A percentile compares a stretch with the other conserved stretches of the same genome.
phyloP scores from a whole-genome alignment of 2,113 vertebrate genomes.

The Ptyas mucosa region DNA sequence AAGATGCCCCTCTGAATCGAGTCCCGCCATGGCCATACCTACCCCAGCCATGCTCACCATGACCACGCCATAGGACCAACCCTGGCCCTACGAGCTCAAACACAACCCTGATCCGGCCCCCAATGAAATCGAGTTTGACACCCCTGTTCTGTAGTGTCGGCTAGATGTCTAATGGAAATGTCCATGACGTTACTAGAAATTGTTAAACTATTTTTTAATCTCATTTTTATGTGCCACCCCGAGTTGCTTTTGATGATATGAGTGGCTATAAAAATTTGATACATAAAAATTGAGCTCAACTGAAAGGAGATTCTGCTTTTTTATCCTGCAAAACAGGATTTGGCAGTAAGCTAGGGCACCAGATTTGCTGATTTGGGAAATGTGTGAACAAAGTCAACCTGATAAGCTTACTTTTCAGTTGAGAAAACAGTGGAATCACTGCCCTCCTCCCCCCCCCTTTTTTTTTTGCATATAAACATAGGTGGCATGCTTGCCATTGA shows the following conservation, averaged over 20 bases:
- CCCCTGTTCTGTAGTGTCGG: neutral
- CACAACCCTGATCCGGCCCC: too few species aligned
- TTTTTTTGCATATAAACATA: constrained; percentile 29
- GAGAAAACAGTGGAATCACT: constrained; percentile 21
- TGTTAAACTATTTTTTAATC: neutral
- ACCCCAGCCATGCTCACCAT: too few species aligned
- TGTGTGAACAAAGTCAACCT: neutral
- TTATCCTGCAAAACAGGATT: neutral
- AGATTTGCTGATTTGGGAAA: neutral
- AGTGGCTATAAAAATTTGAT: neutral
- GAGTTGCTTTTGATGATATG: neutral
- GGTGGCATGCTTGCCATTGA: neutral
- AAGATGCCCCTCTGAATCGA: too few species aligned
- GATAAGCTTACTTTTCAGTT: neutral
- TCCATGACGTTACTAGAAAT: neutral
- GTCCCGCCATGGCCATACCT: too few species aligned
- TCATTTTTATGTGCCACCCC: neutral
- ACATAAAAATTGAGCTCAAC: neutral
- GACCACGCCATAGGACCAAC: too few species aligned
- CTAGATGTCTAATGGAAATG: neutral
- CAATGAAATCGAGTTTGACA: too few species aligned
- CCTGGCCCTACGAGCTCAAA: too few species aligned
- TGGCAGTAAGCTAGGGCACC: neutral
- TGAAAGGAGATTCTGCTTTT: neutral
- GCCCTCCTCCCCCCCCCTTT: neutral